Evolutionary conservation across 2,888 invertebrate genomes (phyloP).

Genomic region (Busseola fusca): DNA sequence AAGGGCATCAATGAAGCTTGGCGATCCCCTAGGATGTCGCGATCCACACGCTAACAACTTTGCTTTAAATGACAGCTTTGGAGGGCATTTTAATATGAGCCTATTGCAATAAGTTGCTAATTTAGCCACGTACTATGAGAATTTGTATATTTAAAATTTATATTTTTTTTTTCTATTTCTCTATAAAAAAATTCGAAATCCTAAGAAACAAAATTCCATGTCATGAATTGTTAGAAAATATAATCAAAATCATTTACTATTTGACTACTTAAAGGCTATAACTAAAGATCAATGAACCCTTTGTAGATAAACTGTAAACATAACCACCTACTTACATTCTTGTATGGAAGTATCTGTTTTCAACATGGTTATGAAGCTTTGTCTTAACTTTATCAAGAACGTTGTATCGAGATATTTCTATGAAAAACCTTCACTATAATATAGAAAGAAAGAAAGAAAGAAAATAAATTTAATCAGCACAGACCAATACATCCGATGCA

Average conservation of each 20-base stretch:
- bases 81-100: neutral
- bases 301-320: neutral
- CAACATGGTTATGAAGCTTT: slow-evolving; percentile 8
- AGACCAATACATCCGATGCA: too few relatives aligned
- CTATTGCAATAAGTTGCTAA: neutral
- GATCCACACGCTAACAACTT: too few relatives aligned
- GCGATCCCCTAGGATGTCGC: too few relatives aligned
- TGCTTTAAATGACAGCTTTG: neutral
- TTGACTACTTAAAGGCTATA: neutral
- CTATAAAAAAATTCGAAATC: too few relatives aligned
- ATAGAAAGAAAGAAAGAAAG: neutral
- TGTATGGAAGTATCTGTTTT: slow-evolving; percentile 4
- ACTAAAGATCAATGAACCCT: neutral
- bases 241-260: neutral
- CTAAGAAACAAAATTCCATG: too few relatives aligned
- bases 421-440: neutral
- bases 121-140: neutral
- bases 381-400: slow-evolving; percentile 4
- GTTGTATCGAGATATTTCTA: neutral
- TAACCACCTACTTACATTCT: neutral
- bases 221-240: neutral
- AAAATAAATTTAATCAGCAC: neutral
- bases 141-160: too few relatives aligned
- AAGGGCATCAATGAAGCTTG: too few relatives aligned
- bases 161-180: too few relatives aligned